Conservation (phyloP, 2,113 vertebrate species). For the Nannobrachium achirus region DNA sequence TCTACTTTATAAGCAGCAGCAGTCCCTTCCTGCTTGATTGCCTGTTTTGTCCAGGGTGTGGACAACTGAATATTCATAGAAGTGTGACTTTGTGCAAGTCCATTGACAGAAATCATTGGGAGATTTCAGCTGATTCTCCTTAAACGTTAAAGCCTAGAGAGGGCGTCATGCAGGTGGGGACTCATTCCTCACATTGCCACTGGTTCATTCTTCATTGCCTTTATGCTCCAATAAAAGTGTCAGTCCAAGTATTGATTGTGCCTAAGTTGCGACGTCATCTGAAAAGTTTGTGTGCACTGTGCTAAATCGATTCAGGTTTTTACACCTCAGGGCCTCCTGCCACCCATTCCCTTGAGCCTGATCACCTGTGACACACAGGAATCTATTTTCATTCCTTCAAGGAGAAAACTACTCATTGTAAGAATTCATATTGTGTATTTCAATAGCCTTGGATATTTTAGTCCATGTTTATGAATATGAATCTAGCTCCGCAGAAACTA, state of each 20-base stretch:
- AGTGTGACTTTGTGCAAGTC: slow-evolving; percentile 30
- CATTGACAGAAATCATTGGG: slow-evolving; percentile 9
- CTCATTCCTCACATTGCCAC: slow-evolving; percentile 11
- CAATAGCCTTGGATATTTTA: neutral
- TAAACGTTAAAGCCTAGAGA: neutral
- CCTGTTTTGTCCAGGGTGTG: slow-evolving; percentile 1
- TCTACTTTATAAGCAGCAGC: slow-evolving; percentile 6
- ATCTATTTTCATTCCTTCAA: neutral
- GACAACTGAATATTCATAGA: slow-evolving; percentile 42
- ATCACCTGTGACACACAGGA: slow-evolving; percentile 4
- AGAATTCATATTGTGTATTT: neutral
- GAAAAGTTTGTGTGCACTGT: slow-evolving; percentile 28
- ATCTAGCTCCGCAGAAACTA: neutral
- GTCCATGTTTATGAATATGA: neutral
- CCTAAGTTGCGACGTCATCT: slow-evolving; percentile 38
- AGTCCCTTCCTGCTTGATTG: slow-evolving; percentile 15
- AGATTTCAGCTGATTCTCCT: slow-evolving; percentile 21
- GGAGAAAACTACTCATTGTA: neutral
- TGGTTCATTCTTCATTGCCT: slow-evolving; percentile 14
- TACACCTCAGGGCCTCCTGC: slow-evolving; percentile 12
- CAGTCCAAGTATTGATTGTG: slow-evolving; percentile 33
- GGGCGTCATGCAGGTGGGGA: slow-evolving; percentile 4
- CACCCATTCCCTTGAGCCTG: slow-evolving; percentile 14
- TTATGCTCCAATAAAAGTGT: slow-evolving; percentile 29
- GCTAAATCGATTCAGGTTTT: slow-evolving; percentile 21